These are phyloP conservation scores for Lagopus leucura DNA, from an alignment of 2,113 vertebrate genomes.

Conservation along the genomic window DNA sequence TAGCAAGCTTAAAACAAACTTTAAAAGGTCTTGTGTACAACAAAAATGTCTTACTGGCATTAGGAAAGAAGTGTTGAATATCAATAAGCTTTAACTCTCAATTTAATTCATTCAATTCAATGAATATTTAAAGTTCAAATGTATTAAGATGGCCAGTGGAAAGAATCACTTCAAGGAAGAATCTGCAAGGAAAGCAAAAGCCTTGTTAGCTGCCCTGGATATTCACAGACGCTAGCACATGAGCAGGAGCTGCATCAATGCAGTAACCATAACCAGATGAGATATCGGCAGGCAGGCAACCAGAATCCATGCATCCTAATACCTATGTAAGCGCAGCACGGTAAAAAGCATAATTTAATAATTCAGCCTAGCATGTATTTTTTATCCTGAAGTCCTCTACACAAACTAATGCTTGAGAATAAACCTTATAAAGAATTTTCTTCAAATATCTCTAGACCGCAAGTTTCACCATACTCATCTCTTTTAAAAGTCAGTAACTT, in stretches of 20 bases:
- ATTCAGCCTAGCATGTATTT: neutral
- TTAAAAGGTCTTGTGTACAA: constrained; percentile 56
- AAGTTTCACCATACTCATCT: neutral
- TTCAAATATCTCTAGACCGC: neutral
- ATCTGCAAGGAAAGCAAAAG: neutral
- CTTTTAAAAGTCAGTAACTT: neutral
- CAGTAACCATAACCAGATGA: neutral
- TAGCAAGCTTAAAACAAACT: constrained; percentile 45
- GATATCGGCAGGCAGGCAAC: constrained; percentile 1
- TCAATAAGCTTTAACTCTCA: constrained; percentile 6
- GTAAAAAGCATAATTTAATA: neutral
- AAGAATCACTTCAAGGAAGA: neutral
- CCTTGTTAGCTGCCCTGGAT: constrained; percentile 30
- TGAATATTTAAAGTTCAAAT: constrained; percentile 27
- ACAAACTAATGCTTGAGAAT: neutral
- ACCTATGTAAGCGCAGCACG: neutral
- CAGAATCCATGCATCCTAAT: neutral
- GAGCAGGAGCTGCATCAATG: neutral
- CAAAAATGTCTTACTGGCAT: constrained; percentile 7
- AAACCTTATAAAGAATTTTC: neutral
- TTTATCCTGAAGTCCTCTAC: neutral
- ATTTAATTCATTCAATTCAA: constrained; percentile 7
- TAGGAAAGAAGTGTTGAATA: constrained; percentile 54
- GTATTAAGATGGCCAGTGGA: neutral
- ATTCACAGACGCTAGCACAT: neutral